Evolutionary conservation across 2,888 invertebrate species (phyloP).

Genomic region (Arenicola marina): DNA sequence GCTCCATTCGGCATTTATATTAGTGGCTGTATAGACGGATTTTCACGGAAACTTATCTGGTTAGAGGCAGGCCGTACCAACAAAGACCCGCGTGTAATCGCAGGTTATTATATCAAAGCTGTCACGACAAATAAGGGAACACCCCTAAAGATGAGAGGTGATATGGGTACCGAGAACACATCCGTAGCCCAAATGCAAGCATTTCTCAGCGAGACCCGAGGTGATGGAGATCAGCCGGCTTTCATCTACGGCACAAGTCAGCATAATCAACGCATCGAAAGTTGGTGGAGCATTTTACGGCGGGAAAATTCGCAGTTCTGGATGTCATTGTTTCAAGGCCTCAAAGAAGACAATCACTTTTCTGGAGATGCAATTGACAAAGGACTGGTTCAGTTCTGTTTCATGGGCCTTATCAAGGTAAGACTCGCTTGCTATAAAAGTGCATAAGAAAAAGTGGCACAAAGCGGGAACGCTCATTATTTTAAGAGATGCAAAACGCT

Average conservation of each 20-base stretch:
- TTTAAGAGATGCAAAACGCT: no score
- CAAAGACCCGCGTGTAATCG: conserved; percentile 23
- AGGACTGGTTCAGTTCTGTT: background rate
- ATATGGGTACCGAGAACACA: background rate
- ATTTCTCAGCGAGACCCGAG: background rate
- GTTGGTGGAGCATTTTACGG: background rate
- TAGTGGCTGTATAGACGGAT: conserved; percentile 33
- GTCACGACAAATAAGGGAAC: background rate
- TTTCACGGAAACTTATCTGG: conserved; percentile 30
- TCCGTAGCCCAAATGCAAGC: background rate
- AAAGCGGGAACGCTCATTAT: no score
- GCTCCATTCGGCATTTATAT: conserved; percentile 33
- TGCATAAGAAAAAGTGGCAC: no score
- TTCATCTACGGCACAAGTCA: background rate
- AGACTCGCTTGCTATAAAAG: no score
- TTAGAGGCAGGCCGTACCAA: conserved; percentile 20
- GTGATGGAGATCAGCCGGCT: background rate
- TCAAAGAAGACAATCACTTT: background rate
- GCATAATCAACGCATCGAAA: background rate
- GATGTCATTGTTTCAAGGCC: background rate
- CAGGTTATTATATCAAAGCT: conserved; percentile 1
- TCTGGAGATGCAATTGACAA: background rate
- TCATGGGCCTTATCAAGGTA: background rate
- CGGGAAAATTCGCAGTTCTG: background rate
- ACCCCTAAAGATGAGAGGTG: background rate